Base-by-base conservation (phyloP, 1,140 invertebrate genomes). In the Marisa cornuarietis region DNA sequence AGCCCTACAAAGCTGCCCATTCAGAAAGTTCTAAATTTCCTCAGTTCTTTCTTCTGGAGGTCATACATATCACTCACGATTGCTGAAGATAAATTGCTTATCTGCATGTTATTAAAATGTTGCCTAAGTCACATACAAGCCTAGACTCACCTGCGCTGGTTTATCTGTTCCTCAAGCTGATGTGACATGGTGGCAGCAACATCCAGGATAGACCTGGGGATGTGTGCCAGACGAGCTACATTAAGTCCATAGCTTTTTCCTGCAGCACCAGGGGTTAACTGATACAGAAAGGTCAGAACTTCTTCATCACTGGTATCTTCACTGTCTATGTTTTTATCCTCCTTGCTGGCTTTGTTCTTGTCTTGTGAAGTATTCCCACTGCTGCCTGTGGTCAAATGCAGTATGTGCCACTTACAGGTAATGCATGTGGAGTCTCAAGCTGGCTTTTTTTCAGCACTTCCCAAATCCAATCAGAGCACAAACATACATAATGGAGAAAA, bases 181-280 rank as follows among this genome's bases (percentile, higher is more conserved):
- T 83, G 80, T 24, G 87, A 88, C 79, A 85, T 85, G 51, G 78
- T n/a, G 16, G 80, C 62, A 49, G 88, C 90, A 16, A 51, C 71
- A 58, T 83, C 74, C 26, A 89, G 61, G 54, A 90, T 83, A 13
- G 80, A 65, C 10, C 61, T 22, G 54, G 85, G 83, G 24, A 88
- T 83, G 22, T 83, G 80, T 42, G 88, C 88, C 51, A 89, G 78
- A 58, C 85, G 76, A 6, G 88, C 88, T 5, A 89, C 88, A 81
- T 89, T 89, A 54, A 89, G 79, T 3, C 88, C 88, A 80, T 89
- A 89, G 80, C 88, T 89, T 26, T 86, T 79, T 0, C 69, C 85
- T 61, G 88, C 87, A 22, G 74, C 79, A 9, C 88, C 87, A 52
- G 52, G 31, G 0, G 84, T 86, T n/a, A 89, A 78, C 74, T 89